Conservation (phyloP, 2,797 vertebrate species). For the Ciconia nigra region DNA sequence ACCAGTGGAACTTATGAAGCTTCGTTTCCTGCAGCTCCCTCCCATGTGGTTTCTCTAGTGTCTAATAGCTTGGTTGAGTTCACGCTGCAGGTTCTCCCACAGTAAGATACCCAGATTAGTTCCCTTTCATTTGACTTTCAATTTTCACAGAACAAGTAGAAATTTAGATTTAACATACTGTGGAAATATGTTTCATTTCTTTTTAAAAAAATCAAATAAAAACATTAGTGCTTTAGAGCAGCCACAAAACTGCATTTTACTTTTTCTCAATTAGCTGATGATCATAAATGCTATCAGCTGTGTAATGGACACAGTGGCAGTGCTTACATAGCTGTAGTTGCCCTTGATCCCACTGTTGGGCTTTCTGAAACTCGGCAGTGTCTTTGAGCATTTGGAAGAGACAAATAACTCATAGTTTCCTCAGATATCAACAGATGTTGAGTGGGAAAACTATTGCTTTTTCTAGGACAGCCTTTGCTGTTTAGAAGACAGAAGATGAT, state of each 20-base stretch:
- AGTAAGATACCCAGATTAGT: slow-evolving; percentile 47
- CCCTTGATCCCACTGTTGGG: not conserved
- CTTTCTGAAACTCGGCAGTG: not conserved
- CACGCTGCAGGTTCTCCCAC: slow-evolving; percentile 31
- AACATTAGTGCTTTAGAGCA: not conserved
- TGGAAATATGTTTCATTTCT: not conserved
- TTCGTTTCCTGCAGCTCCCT: slow-evolving; percentile 30
- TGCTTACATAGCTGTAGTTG: not conserved
- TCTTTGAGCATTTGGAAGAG: not conserved
- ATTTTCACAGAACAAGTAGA: not conserved
- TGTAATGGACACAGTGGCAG: not conserved
- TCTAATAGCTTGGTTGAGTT: slow-evolving; percentile 51
- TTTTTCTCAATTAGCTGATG: not conserved
- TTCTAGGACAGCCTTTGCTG: not conserved
- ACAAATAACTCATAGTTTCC: not conserved
- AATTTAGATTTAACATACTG: not conserved
- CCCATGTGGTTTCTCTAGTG: slow-evolving; percentile 39
- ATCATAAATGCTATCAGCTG: not conserved
- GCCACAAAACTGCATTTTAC: not conserved
- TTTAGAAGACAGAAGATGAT: not conserved
- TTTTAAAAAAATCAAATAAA: not conserved
- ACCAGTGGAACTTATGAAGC: slow-evolving; percentile 35
- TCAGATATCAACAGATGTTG: not conserved
- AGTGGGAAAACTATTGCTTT: not conserved
- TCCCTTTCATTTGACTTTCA: slow-evolving; percentile 50